Conservation (phyloP, 2,797 vertebrate genomes). For the Vespertilio murinus region DNA sequence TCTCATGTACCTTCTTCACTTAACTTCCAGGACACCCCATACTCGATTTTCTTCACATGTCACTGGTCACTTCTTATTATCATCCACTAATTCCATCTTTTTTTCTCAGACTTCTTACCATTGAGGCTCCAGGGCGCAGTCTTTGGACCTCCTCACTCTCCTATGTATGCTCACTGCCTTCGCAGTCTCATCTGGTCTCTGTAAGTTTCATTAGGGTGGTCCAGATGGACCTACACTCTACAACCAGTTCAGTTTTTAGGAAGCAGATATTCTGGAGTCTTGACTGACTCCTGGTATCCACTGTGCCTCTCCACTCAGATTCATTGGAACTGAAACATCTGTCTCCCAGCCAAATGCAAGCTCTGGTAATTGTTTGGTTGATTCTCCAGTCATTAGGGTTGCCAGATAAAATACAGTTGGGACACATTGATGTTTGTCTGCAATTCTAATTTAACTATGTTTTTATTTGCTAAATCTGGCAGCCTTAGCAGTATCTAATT, state of each 20-base stretch:
- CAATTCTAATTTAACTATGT: not conserved
- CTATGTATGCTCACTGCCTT: not conserved
- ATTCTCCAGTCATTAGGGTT: not conserved
- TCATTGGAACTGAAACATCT: not conserved
- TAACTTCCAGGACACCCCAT: not conserved
- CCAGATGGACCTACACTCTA: not conserved
- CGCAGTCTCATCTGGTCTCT: not conserved
- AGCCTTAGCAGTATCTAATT: not conserved
- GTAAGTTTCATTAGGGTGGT: not conserved
- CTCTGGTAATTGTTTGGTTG: not conserved
- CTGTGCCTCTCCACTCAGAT: not conserved
- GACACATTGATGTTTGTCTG: not conserved
- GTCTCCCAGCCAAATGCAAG: not conserved
- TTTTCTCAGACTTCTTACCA: not conserved
- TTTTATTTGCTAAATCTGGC: constrained; percentile 13
- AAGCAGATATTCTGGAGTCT: not conserved
- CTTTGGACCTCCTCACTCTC: not conserved
- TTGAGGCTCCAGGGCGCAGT: not conserved
- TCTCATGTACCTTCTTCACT: not conserved
- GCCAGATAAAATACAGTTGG: not conserved
- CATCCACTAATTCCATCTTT: not conserved
- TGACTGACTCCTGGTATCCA: not conserved
- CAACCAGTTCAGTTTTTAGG: not conserved
- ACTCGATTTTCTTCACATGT: not conserved
- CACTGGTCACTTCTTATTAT: not conserved